Evolutionary conservation across 2,888 invertebrate genomes (phyloP), one percentile per base, ranked within the genome.

Genomic region (Pycnomerus fuliginosus): DNA sequence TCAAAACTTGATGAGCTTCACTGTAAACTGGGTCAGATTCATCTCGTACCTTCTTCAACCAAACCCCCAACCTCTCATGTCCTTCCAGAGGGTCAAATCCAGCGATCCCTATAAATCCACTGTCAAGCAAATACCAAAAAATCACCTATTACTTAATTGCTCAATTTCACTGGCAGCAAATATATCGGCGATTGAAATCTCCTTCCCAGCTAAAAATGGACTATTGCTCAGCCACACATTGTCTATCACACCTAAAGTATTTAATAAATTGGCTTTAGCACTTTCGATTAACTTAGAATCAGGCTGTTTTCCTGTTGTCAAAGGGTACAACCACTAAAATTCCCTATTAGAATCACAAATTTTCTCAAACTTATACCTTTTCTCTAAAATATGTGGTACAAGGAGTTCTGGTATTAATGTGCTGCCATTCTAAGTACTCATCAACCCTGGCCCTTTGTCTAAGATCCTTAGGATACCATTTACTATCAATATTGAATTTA

Each of bases 351-450:
- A n/a, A n/a, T n/a, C n/a, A n/a, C n/a, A n/a, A n/a, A n/a, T n/a
- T n/a, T n/a, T n/a, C n/a, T n/a, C n/a, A n/a, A n/a, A n/a, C n/a
- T n/a, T n/a, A n/a, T n/a, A 86, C 85, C 68, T 78, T 75, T 13
- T 72, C 61, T 50, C 72, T 72, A 53, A 86, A 85, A 56, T 80
- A 80, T 73, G 77, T 61, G 1, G 80, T 70, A 51, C 82, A 82
- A 46, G 74, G 70, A 0, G 75, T 48, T 42, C 87, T 73, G 1
- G 82, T 73, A 34, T 85, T 86, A 16, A 77, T 60, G 60, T 89
- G 88, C 49, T 89, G 87, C 88, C 88, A 89, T 62, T 84, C 82
- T 48, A 87, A 70, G 64, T 82, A 86, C 66, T 88, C 87, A 50
- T 88, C 85, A 2, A 88, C 79, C 49, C 75, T 70, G 0, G 86